Evolutionary conservation across 2,888 invertebrate genomes (phyloP), one percentile per base, ranked within the genome.

Genomic region (Phoronis australis): DNA sequence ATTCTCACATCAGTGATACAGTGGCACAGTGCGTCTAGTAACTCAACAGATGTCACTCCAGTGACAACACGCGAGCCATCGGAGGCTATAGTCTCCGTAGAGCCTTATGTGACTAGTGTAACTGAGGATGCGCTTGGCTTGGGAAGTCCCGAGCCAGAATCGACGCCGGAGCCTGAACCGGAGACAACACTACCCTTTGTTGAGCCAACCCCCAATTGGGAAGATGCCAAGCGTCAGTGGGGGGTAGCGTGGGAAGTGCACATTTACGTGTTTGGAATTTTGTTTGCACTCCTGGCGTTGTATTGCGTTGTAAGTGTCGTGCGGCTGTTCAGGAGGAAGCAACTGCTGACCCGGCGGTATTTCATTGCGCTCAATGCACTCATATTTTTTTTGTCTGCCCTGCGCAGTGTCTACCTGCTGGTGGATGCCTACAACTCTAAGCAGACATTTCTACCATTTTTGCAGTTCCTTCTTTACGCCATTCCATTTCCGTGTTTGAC

Each of bases 391-490:
- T 86, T 92, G 39, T 90, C 93, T 69, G 83, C 86, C 20, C 80
- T 69, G n/a, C 56, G 76, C 44, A 88, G 90, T 62, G 87, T 90
- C 64, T 92, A 90, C 71, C 82, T 94, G 62, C 87, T 91, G 62
- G 88, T 91, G 71, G 94, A 94, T 78, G 90, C 91, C 0, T 94
- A 94, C 73, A 93, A 93, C 69, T 84, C 88, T n/a, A 85, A 86
- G 54, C 83, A 83, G 53, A 87, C 87, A 1, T 83, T 92, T 69
- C 88, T 88, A 51, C 76, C 87, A 52, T 86, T 66, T 12, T 37
- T 90, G 27, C 88, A 90, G 46, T 87, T 89, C 68, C 84, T 92
- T 44, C 78, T 93, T 37, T 83, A 90, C 55, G 88, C 90, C 69
- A 83, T 90, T 49, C 90, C 90, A 0, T 86, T 90, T 55, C 92